Conservation (phyloP, 2,888 invertebrate genomes). For the Drosophila limbata region DNA sequence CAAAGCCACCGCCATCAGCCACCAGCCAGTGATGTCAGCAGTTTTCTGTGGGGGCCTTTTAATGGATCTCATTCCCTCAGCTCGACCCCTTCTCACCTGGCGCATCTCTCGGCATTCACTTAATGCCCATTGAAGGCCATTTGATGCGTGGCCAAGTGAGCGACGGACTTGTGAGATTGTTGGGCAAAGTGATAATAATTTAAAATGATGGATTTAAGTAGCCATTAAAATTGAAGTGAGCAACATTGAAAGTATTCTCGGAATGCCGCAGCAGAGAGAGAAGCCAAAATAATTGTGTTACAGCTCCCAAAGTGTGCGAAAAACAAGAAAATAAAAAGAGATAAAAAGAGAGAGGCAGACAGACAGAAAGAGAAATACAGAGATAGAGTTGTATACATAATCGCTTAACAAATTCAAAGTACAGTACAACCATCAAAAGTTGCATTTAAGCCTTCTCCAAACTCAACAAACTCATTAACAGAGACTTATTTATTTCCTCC, state of each 20-base stretch:
- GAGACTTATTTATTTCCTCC: background rate
- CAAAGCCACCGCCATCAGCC: conserved; percentile 27
- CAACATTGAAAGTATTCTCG: conserved; percentile 32
- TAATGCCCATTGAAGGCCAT: conserved; percentile 75
- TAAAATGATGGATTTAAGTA: conserved; percentile 79
- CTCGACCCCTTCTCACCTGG: background rate
- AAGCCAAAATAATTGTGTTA: background rate
- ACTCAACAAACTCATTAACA: background rate
- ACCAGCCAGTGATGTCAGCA: conserved; percentile 67
- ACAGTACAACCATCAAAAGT: background rate
- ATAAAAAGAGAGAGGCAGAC: background rate
- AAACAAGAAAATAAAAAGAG: no score
- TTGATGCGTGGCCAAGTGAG: conserved; percentile 77
- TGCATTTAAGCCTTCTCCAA: background rate
- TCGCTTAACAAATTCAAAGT: background rate
- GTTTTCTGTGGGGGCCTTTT: conserved; percentile 71
- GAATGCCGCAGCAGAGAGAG: background rate
- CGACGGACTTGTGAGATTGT: conserved; percentile 43
- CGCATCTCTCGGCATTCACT: conserved; percentile 29
- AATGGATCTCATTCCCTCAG: conserved; percentile 48
- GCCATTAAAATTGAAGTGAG: conserved; percentile 71
- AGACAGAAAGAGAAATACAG: background rate
- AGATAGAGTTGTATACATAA: background rate
- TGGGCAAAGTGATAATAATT: conserved; percentile 67
- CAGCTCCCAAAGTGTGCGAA: background rate